Evolutionary conservation across 2,888 invertebrate genomes (phyloP).

Genomic region (Hypena proboscidalis): DNA sequence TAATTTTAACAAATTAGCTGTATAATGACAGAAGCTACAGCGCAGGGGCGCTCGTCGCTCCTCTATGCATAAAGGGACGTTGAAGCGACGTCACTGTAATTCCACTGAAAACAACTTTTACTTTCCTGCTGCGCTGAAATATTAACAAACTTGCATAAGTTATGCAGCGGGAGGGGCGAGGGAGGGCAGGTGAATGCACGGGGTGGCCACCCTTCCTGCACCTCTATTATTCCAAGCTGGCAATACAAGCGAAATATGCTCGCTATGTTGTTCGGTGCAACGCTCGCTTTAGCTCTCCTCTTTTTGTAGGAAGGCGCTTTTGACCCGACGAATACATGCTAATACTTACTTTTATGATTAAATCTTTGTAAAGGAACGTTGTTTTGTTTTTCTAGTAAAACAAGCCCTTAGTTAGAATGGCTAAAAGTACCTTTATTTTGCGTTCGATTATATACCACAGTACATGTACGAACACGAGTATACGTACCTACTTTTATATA

Average conservation of each 20-base stretch:
- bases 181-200: slow-evolving; percentile 65
- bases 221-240: slow-evolving; percentile 49
- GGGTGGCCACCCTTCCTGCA: slow-evolving; percentile 39
- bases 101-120: slow-evolving; percentile 64
- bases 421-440: not conserved
- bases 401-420: not conserved
- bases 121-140: slow-evolving; percentile 74
- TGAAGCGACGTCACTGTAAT: slow-evolving; percentile 39
- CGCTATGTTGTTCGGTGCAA: slow-evolving; percentile 51
- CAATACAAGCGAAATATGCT: slow-evolving; percentile 46
- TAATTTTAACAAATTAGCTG: slow-evolving; percentile 38
- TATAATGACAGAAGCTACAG: slow-evolving; percentile 32
- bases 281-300: slow-evolving; percentile 49
- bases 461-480: not conserved
- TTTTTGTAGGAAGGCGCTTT: slow-evolving; percentile 52
- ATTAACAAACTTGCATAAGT: slow-evolving; percentile 82
- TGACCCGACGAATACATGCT: slow-evolving; percentile 38
- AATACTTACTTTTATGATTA: slow-evolving; percentile 43
- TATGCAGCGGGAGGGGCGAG: slow-evolving; percentile 50
- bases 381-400: slow-evolving; percentile 14
- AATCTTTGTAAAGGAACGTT: slow-evolving; percentile 26
- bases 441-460: too few species aligned
- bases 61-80: slow-evolving; percentile 38
- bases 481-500: not conserved
- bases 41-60: slow-evolving; percentile 22